These are phyloP conservation scores for Pygmarrhopalites habei DNA, from an alignment of 1,140 invertebrate genomes.

Conservation along the genomic window DNA sequence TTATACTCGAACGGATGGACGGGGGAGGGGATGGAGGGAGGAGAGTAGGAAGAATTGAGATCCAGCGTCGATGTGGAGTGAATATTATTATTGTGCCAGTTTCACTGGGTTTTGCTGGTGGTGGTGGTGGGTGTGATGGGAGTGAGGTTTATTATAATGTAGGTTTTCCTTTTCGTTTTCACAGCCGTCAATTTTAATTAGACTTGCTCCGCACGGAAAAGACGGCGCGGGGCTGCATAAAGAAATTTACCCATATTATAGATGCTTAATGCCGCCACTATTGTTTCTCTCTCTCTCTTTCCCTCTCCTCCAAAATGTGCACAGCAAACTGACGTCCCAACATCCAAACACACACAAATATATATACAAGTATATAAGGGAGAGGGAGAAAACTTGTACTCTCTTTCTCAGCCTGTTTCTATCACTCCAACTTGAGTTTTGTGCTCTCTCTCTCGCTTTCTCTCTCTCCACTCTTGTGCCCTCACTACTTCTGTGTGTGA, in stretches of 20 bases:
- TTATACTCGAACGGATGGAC: too few relatives aligned
- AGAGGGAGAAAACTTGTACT: too few relatives aligned
- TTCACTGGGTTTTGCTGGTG: background rate
- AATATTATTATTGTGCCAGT: slow-evolving; percentile 20
- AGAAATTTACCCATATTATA: slow-evolving; percentile 32
- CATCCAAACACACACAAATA: too few relatives aligned
- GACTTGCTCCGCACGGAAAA: slow-evolving; percentile 30
- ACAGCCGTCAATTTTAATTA: slow-evolving; percentile 38
- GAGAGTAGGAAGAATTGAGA: background rate
- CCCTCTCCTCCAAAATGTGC: slow-evolving; percentile 1
- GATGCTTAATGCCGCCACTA: slow-evolving; percentile 12
- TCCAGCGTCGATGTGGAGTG: slow-evolving; percentile 22
- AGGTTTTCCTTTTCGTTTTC: slow-evolving; percentile 35
- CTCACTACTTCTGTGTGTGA: too few relatives aligned
- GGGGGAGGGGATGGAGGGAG: background rate
- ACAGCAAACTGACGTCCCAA: too few relatives aligned
- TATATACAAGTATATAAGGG: too few relatives aligned
- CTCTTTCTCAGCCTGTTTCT: slow-evolving; percentile 7
- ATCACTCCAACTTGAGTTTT: background rate
- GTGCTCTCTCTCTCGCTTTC: too few relatives aligned
- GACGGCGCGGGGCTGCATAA: slow-evolving; percentile 26
- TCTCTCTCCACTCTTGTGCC: too few relatives aligned
- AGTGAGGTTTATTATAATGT: slow-evolving; percentile 35
- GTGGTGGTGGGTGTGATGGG: background rate
- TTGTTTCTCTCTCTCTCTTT: slow-evolving; percentile 10